phyloP scores from a whole-genome alignment of 2,797 vertebrate species.

The Darevskia nairensis region DNA sequence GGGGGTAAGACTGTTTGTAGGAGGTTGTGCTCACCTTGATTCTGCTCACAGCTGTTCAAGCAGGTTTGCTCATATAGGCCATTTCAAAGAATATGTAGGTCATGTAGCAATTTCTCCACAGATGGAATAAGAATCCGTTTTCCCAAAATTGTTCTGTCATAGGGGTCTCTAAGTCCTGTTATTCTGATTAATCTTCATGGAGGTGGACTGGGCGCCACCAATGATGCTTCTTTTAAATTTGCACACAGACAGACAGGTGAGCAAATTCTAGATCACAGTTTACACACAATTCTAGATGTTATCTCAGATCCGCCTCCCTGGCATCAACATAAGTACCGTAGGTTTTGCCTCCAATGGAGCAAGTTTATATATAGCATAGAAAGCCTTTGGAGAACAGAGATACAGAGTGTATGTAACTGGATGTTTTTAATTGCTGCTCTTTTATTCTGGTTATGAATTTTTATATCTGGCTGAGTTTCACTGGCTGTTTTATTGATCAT shows the following conservation, averaged over 20 bases:
- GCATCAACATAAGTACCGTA: not conserved
- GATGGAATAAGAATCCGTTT: not conserved
- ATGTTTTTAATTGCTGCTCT: slow-evolving; percentile 40
- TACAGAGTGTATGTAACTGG: not conserved
- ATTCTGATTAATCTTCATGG: not conserved
- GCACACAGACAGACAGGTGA: not conserved
- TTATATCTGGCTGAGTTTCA: slow-evolving; percentile 14
- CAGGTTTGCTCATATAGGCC: not conserved
- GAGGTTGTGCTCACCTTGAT: not conserved
- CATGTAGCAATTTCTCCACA: not conserved
- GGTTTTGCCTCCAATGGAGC: not conserved
- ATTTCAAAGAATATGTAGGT: not conserved
- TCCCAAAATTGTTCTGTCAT: too few relatives aligned
- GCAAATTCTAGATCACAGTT: not conserved
- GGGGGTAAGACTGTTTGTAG: not conserved
- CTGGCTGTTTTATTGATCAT: not conserved
- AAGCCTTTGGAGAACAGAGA: slow-evolving; percentile 29
- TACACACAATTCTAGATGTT: not conserved
- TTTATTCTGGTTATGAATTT: slow-evolving; percentile 23
- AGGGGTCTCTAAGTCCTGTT: too few relatives aligned
- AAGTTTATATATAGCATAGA: not conserved
- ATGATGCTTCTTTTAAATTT: not conserved
- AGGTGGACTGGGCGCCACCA: not conserved
- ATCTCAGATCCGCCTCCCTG: not conserved
- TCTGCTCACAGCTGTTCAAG: too few relatives aligned